Evolutionary conservation across 2,797 vertebrate species (phyloP), one percentile per base, ranked within the genome.

Genomic region (Syngnathus acus): DNA sequence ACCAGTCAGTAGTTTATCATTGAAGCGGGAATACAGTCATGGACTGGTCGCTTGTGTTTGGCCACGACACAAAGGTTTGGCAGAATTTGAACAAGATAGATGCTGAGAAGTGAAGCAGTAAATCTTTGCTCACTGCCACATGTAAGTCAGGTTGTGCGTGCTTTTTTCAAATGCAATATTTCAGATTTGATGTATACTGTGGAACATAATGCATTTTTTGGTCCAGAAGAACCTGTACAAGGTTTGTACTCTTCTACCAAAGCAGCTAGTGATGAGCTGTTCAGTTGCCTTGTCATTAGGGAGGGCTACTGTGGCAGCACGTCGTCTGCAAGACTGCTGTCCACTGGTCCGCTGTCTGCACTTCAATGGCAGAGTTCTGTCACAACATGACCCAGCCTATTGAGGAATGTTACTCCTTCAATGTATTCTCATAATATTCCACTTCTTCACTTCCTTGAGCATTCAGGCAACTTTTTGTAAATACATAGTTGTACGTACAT

Each of bases 381-480:
- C 82, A 75, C 73, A 82, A 88, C 88, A 89, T 58, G 86, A 89
- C 73, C 74, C 73, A 68, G 64, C 65, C 37, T 76, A 47, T 38
- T 47, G 64, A 84, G 78, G 85, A 91, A 89, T 91, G 83, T 69
- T 59, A 65, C 26, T 73, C 62, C 65, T 68, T 65, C 6, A n/a
- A 79, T 76, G 48, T 48, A 53, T 32, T 32, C 32, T 32, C 32
- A 32, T 32, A 32, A 32, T 32, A 32, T 32, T 32, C 32, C 32
- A 32, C 32, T 32, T 65, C 72, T 74, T 70, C 67, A 50, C 23
- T 45, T 14, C 43, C 43, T 11, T 45, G 43, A 45, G 43, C 13
- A 5, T 32, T 32, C 32, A 32, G 32, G 32, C 32, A 32, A 32
- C 32, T 32, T 32, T 32, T 32, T 32, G 32, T 32, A 32, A 32